phyloP scores from a whole-genome alignment of 2,888 invertebrate genomes.

The Euzophera pinguis region DNA sequence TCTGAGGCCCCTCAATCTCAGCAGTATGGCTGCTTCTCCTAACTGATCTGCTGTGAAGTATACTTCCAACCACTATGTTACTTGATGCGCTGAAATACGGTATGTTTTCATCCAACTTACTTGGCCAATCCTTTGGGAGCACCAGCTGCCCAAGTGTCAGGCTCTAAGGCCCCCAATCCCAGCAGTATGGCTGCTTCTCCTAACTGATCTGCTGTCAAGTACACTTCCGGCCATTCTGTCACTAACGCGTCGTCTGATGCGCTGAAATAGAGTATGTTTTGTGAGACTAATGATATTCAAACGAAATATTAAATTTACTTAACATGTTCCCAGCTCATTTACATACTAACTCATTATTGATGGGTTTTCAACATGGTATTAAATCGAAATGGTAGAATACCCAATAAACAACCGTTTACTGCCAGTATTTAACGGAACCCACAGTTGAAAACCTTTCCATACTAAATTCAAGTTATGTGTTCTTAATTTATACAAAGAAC shows the following conservation, averaged over 20 bases:
- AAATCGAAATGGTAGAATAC: too few relatives aligned
- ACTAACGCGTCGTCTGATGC: constrained; percentile 86
- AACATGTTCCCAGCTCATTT: too few relatives aligned
- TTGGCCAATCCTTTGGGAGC: constrained; percentile 90
- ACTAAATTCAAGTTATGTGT: too few relatives aligned
- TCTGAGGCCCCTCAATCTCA: constrained; percentile 91
- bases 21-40: constrained; percentile 86
- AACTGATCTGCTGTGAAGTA: constrained; percentile 87
- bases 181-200: constrained; percentile 88
- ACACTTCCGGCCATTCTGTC: constrained; percentile 86
- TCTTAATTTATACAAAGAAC: too few relatives aligned
- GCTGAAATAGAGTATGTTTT: constrained; percentile 47
- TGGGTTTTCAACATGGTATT: too few relatives aligned
- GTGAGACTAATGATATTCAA: too few relatives aligned
- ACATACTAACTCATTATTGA: too few relatives aligned
- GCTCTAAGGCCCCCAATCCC: constrained; percentile 90
- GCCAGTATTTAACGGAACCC: too few relatives aligned
- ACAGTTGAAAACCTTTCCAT: too few relatives aligned
- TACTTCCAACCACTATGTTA: constrained; percentile 86
- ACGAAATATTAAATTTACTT: too few relatives aligned
- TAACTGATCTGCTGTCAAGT: constrained; percentile 86
- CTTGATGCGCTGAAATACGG: constrained; percentile 83
- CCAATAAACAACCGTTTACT: too few relatives aligned
- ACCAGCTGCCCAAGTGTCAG: constrained; percentile 96
- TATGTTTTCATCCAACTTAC: too few relatives aligned